Base-by-base conservation (phyloP, 1,140 invertebrate species). In the Oncopodura yosiiana region DNA sequence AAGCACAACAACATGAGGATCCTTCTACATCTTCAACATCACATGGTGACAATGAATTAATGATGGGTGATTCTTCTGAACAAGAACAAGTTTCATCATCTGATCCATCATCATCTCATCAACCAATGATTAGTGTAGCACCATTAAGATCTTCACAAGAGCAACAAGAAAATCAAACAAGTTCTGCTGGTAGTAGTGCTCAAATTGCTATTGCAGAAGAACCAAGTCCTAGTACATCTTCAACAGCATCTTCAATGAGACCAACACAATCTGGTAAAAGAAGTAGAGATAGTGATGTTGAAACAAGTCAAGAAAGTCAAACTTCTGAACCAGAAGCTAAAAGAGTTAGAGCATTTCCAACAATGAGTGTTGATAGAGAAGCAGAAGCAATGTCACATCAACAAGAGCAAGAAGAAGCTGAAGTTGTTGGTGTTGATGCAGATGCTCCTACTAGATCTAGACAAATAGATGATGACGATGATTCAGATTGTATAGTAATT, bases 351-450 rank as follows among this genome's bases (percentile, higher is more conserved):
- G 44, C 39, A 16, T 41, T 57, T 9, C 21, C 24, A 8, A 48
- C 53, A 26, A 49, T 43, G 21, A 34, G 44, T 6, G 36, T 62
- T 30, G 62, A 63, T 21, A 19, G 62, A 21, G 66, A 68, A 48
- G 62, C 62, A 19, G 67, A 66, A 23, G 62, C 65, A 24, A 58
- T 62, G 46, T 48, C 62, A 44, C 62, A 78, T 50, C 79, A 82
- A 43, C 71, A 74, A 38, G 72, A 72, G 26, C 32, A 63, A 55
- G 58, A 60, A 18, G 62, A 62, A 37, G 63, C 64, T 27, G 61
- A 55, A 32, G 39, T 39, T 21, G 58, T 59, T 48, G 50, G 49
- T 18, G 62, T 53, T 12, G 56, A 62, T 42, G 60, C 65, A 49
- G 61, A 61, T 16, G 60, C 60, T 5, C 55, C 60, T 9, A 53